A percentile compares a stretch with the other conserved stretches of the same genome.
phyloP scores from a whole-genome alignment of 2,797 vertebrate genomes.

The Smutsia temminckii region DNA sequence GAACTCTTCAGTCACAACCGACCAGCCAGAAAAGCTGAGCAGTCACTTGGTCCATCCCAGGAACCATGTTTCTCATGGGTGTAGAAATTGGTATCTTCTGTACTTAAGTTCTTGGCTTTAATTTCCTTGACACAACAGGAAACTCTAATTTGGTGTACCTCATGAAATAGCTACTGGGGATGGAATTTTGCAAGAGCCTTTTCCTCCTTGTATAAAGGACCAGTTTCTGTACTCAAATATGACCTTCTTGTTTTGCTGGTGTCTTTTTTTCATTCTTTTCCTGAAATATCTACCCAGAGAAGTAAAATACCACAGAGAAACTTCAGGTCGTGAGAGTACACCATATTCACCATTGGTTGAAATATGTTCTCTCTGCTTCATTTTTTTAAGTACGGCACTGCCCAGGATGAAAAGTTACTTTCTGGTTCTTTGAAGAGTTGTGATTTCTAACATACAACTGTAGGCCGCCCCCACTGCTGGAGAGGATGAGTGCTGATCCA shows the following conservation, averaged over 20 bases:
- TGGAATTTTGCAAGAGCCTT: neutral
- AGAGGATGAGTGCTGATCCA: neutral
- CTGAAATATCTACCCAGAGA: slow-evolving; percentile 1
- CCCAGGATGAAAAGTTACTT: neutral
- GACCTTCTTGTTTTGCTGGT: neutral
- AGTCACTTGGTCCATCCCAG: neutral
- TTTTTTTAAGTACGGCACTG: neutral
- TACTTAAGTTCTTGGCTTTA: neutral
- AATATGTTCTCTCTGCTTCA: neutral
- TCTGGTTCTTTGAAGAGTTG: slow-evolving; percentile 40
- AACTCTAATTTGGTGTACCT: neutral
- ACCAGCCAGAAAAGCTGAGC: neutral
- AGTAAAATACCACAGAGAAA: neutral
- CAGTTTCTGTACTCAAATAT: neutral
- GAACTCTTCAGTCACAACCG: neutral
- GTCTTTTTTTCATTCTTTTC: neutral
- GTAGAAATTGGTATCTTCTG: neutral
- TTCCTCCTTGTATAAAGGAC: neutral
- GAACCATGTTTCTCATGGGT: neutral
- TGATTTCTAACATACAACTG: slow-evolving; percentile 12
- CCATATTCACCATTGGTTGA: neutral
- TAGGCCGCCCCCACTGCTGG: neutral
- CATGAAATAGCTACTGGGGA: neutral
- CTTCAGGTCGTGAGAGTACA: neutral
- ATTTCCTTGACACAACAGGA: neutral